Base-by-base conservation (phyloP, 1,140 invertebrate species). In the Vanessa tameamea region DNA sequence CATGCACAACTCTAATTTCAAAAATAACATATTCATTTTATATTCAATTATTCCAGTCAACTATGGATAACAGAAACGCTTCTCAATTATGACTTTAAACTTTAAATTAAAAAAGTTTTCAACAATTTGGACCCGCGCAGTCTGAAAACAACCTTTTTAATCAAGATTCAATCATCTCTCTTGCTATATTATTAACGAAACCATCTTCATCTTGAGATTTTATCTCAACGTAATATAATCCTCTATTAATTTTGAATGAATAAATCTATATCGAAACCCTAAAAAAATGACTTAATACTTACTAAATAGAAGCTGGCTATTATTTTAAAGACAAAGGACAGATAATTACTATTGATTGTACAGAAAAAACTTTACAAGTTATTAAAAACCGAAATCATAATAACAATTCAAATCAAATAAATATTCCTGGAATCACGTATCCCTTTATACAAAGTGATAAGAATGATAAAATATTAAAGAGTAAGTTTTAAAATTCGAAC, bases 161-260 rank as follows among this genome's bases (percentile, higher is more conserved):
- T 78, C 73, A 78, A 75, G 69, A 78, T 75, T 64, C 50, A 69
- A 75, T 78, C 68, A 55, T 69, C 64, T 68, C 64, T 77, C 67
- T 69, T 69, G 48, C 43, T 69, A 75, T 72, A 73, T 72, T 76
- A 71, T 53, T 71, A 70, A 70, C 23, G 59, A 59, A 61, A 59
- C 20, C 59, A 63, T 70, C 26, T 63, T 63, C 50, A 63, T 70
- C 68, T 70, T 63, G 16, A 50, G 63, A 47, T 70, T 63, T 50
- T 43, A 70, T 70, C 47, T 70, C 20, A 68, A 47, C 20, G n/a
- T 47, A 57, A 23, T 37, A n/a, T 20, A 12, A 59, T 59, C 23
- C 11, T 55, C n/a, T 53, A 15, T 11, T 51, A 6, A 51, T 15
- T 51, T 5, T 26, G 12, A 59, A 14, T 26, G 13, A 13, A 14